Evolutionary conservation across 64 coral and sea anemone genomes (phyloP).

Genomic region (Pocillopora damicornis): DNA sequence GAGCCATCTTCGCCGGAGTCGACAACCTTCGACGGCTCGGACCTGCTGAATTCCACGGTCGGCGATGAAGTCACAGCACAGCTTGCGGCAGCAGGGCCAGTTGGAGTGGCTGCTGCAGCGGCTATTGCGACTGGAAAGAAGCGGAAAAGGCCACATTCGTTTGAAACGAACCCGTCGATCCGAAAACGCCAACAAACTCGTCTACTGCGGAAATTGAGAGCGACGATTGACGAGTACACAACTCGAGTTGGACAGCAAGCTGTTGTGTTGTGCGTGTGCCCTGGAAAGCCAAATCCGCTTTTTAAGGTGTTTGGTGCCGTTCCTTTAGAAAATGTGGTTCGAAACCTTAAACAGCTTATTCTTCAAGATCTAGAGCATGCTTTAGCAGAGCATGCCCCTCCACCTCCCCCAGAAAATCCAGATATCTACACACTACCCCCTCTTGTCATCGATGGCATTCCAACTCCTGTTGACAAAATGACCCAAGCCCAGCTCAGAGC

Average conservation of each 20-base stretch:
- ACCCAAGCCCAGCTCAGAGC: slow-evolving; percentile 95
- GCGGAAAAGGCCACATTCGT: slow-evolving; percentile 92
- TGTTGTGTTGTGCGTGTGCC: slow-evolving; percentile 91
- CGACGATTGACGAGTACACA: slow-evolving; percentile 96
- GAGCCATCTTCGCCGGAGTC: slow-evolving; percentile 91
- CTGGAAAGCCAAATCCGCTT: slow-evolving; percentile 93
- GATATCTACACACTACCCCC: slow-evolving; percentile 85
- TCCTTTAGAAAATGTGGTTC: slow-evolving; percentile 93
- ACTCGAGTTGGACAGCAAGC: slow-evolving; percentile 98
- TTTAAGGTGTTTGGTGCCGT: slow-evolving; percentile 98
- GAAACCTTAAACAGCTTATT: slow-evolving; percentile 86
- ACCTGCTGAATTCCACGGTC: slow-evolving; percentile 77
- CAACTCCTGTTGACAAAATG: slow-evolving; percentile 99
- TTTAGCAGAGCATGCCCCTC: slow-evolving; percentile 88
- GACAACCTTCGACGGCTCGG: slow-evolving; percentile 92
- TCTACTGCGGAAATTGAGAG: slow-evolving; percentile 83
- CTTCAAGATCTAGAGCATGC: slow-evolving; percentile 91
- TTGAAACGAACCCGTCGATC: slow-evolving; percentile 98
- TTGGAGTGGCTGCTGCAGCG: slow-evolving; percentile 91
- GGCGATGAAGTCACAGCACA: slow-evolving; percentile 92
- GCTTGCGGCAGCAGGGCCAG: slow-evolving; percentile 86
- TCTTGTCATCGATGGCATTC: slow-evolving; percentile 92
- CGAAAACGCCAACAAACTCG: slow-evolving; percentile 98
- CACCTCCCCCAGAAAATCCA: slow-evolving; percentile 82
- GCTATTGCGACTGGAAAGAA: slow-evolving; percentile 96